Evolutionary conservation across 2,113 vertebrate genomes (phyloP).

Genomic region (Amia ocellicauda): DNA sequence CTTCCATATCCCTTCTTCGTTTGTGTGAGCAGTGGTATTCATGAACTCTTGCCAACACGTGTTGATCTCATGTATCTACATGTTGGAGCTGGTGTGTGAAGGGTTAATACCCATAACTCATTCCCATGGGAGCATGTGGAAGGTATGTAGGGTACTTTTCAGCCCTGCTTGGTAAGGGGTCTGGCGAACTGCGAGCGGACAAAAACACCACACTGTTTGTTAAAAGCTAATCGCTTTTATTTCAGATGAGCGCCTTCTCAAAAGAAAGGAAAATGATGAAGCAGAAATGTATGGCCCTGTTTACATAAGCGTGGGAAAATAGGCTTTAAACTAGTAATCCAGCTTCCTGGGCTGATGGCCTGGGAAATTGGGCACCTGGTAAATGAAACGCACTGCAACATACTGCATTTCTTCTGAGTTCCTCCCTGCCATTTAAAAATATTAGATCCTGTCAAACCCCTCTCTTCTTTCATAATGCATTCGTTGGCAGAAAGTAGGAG

Average conservation of each 20-base stretch:
- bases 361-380: slow-evolving; percentile 50
- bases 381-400: background rate
- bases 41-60: background rate
- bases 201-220: slow-evolving; percentile 45
- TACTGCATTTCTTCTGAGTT: background rate
- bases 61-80: too few relatives aligned
- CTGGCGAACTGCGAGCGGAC: background rate
- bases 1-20: too few relatives aligned
- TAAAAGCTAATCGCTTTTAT: slow-evolving; percentile 58
- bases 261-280: slow-evolving; percentile 48
- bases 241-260: slow-evolving; percentile 48
- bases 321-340: slow-evolving; percentile 57
- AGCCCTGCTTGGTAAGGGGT: background rate
- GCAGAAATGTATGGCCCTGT: slow-evolving; percentile 42
- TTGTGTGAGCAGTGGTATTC: too few relatives aligned
- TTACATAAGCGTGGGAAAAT: slow-evolving; percentile 47
- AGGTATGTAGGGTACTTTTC: slow-evolving; percentile 1
- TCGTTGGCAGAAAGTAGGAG: background rate
- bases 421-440: background rate
- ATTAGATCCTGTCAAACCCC: background rate
- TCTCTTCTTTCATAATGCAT: background rate
- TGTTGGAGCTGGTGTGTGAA: background rate
- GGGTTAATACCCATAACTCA: background rate
- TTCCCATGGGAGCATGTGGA: slow-evolving; percentile 1
- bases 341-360: slow-evolving; percentile 57